Base-by-base conservation (phyloP, 2,797 vertebrate genomes). In the Psittacula derbiana region DNA sequence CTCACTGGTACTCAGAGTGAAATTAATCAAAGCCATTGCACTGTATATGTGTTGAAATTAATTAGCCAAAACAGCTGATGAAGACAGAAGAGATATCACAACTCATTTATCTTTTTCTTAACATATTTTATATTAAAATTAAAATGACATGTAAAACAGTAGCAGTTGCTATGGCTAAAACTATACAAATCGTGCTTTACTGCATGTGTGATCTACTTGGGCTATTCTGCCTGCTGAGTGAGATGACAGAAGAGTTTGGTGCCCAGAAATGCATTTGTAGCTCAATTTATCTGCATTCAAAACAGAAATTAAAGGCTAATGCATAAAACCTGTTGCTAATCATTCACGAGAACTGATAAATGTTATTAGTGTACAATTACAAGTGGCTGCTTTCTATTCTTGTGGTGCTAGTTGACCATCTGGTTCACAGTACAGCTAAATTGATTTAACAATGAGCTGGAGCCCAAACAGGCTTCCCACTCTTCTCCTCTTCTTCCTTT, bases 21-120 rank as follows among this genome's bases (percentile, higher is more conserved):
- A 94, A 90, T 93, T 76, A 85, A 93, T 93, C 86, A 80, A 90
- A 94, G 78, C 78, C 74, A 67, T 64, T 84, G 74, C 67, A 67
- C 49, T 50, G 13, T 44, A 71, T 52, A 72, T 1, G 2, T 57
- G 71, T 92, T 85, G 80, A 91, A 73, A 36, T 11, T 89, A 92
- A 94, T 89, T 89, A 95, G 40, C 71, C 80, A 88, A 88, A 95
- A 81, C 74, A 92, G 40, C 71, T 70, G 83, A 86, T 82, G 74
- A 93, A 87, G 78, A 82, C 76, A 92, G 80, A 92, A 64, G 25
- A 73, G 30, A 71, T 76, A 36, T 92, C 61, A 53, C 33, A 85
- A 60, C 17, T 78, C 44, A 76, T 92, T 89, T 69, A 64, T 83
- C 88, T 95, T 95, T 92, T 91, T 86, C 75, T 60, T 67, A 72